Percentiles rank a stretch among this genome's conserved stretches.
Evolutionary conservation across 1,140 invertebrate genomes (phyloP).

Genomic region (Trinorchestia longiramus): DNA sequence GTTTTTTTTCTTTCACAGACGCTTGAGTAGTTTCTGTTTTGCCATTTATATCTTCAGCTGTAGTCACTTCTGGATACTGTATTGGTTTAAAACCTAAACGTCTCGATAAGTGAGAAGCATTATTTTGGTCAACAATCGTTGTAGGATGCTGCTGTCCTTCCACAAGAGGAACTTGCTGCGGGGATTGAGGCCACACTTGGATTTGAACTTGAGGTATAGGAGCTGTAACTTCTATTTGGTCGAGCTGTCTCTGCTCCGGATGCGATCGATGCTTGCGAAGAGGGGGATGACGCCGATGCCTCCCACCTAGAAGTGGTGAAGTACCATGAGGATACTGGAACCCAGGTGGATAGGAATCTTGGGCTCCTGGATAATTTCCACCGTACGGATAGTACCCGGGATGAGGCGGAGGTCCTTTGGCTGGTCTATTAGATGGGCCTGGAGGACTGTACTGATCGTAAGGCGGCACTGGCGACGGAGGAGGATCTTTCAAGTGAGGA

Average conservation of each 20-base stretch:
- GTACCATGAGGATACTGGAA: conserved; percentile 23
- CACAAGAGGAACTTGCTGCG: conserved; percentile 6
- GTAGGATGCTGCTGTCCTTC: conserved; percentile 24
- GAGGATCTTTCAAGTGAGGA: conserved; percentile 61
- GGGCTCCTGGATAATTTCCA: conserved; percentile 1
- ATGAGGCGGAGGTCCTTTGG: background rate
- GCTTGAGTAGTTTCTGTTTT: conserved; percentile 3
- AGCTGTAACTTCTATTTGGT: background rate
- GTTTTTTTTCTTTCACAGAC: background rate
- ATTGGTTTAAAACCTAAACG: conserved; percentile 64
- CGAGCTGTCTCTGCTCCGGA: conserved; percentile 45
- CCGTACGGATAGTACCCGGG: conserved; percentile 5
- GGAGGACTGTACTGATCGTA: conserved; percentile 59
- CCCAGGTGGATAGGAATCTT: background rate
- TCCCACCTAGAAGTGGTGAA: background rate
- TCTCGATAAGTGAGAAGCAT: conserved; percentile 63
- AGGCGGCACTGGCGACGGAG: conserved; percentile 63
- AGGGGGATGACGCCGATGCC: conserved; percentile 13
- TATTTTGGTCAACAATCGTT: conserved; percentile 61
- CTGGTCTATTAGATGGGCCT: conserved; percentile 55
- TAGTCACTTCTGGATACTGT: conserved; percentile 58
- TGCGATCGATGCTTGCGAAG: conserved; percentile 27
- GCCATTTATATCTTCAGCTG: background rate
- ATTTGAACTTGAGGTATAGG: conserved; percentile 29
- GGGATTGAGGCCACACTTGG: conserved; percentile 33